Evolutionary conservation across 2,888 invertebrate genomes (phyloP), one percentile per base, ranked within the genome.

Genomic region (Ormyrus rosae): DNA sequence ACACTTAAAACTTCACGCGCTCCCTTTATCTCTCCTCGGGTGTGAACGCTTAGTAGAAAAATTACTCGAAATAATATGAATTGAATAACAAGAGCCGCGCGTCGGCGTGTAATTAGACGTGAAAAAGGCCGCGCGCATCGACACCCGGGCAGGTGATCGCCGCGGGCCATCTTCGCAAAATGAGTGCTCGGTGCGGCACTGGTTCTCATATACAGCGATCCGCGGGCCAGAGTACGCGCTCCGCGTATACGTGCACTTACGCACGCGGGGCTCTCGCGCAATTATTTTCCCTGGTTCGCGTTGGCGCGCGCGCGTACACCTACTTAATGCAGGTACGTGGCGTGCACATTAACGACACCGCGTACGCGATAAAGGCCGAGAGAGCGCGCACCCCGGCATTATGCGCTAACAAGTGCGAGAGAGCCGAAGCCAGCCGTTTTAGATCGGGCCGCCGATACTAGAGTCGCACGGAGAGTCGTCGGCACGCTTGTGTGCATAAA

Each of bases 371-470:
- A 86, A 85, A 19, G 19, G 19, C 19, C 19, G 19, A 19, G 19
- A 19, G 78, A 83, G 82, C 46, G 78, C 83, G 82, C 46, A 50
- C 51, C 10, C 13, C 55, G 11, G 68, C 51, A 78, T 80, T 82
- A 83, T 83, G 83, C 86, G 85, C 83, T 87, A 87, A 89, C 88
- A 88, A 88, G 87, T 87, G 85, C 86, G 85, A 19, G 19, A 19
- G 19, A 84, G 84, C 85, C 85, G 84, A 88, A 86, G 85, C 83
- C 83, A 83, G 84, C 82, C 84, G 84, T 86, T 87, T 87, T 83
- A 88, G 89, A 89, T 89, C 85, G 85, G 83, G 79, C 34, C 71
- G 78, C 82, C 19, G 88, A 19, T 19, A 19, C 19, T 19, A 88
- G 85, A 88, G 85, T 56, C 53, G 63, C 46, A 9, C 61, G 63